A percentile compares a stretch with the other conserved stretches of the same genome.
phyloP scores from a whole-genome alignment of 1,140 invertebrate species.

The Aporrectodea caliginosa region DNA sequence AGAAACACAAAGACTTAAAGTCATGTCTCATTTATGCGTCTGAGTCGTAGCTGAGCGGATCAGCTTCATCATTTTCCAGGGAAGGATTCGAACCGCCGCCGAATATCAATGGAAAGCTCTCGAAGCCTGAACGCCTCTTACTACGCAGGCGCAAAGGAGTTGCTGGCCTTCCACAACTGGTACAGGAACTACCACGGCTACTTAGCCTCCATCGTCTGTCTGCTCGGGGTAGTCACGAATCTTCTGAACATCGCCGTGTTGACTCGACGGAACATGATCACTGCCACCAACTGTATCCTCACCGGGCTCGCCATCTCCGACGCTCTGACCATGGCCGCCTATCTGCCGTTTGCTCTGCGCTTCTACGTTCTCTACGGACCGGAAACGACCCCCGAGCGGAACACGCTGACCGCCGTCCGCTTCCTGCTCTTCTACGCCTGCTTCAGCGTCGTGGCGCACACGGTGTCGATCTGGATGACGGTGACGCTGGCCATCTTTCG shows the following conservation, averaged over 20 bases:
- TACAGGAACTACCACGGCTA: slow-evolving; percentile 66
- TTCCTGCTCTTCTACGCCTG: too few relatives aligned
- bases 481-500: slow-evolving; percentile 87
- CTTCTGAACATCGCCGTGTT: slow-evolving; percentile 83
- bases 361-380: slow-evolving; percentile 47
- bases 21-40: too few relatives aligned
- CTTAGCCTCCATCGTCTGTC: slow-evolving; percentile 69
- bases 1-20: too few relatives aligned
- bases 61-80: too few relatives aligned
- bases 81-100: too few relatives aligned
- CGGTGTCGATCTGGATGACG: slow-evolving; percentile 88
- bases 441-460: too few relatives aligned
- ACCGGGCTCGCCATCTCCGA: slow-evolving; percentile 79
- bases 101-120: too few relatives aligned
- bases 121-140: too few relatives aligned
- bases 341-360: too few relatives aligned
- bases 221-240: slow-evolving; percentile 84
- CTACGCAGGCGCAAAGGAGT: too few relatives aligned
- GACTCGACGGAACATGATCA: slow-evolving; percentile 77
- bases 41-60: too few relatives aligned
- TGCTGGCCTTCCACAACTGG: slow-evolving; percentile 1
- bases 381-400: slow-evolving; percentile 31
- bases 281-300: slow-evolving; percentile 77
- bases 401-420: slow-evolving; percentile 40
- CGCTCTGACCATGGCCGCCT: slow-evolving; percentile 71